Evolutionary conservation across 2,113 vertebrate genomes (phyloP), one percentile per base, ranked within the genome.

Genomic region (Phalacrocorax aristotelis): DNA sequence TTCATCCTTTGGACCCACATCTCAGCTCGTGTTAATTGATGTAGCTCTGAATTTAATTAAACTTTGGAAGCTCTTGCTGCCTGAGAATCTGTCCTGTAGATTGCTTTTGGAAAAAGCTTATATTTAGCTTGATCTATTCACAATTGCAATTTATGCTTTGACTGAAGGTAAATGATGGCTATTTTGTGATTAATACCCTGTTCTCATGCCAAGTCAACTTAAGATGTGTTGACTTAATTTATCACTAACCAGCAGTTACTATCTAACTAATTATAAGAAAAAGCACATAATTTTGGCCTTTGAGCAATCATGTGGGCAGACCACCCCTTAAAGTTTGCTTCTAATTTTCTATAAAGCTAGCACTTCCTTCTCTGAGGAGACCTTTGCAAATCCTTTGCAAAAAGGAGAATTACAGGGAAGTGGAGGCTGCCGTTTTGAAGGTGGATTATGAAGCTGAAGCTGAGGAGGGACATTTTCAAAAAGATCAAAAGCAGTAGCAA

Each of bases 41-140:
- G 42, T 62, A 92, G 44, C 79, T 93, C 79, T 94, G 92, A 83
- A 93, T 95, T 90, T 93, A 95, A 92, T 96, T 93, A 95, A 94
- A 96, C 78, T 95, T 95, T 86, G 78, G 90, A 93, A 93, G 66
- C 58, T 85, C 46, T 93, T 62, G 27, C 66, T 90, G 78, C 75
- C 40, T 88, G 62, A 86, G 90, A 94, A 88, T 90, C 61, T 95
- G 84, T 93, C 61, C 90, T 66, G 23, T 61, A 80, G 88, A 92
- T 79, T 94, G 70, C 65, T 93, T 93, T 83, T 85, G 62, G 84
- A 95, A 88, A 90, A 88, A 86, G 68, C 25, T 54, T 86, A 38
- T 70, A 93, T 84, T 62, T 2, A 2, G 14, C 42, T 86, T 80
- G 90, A 91, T 90, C 68, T 90, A 38, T 77, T 76, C 71, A 70